phyloP scores from a whole-genome alignment of 2,888 invertebrate genomes.

The Meandrusa payeni region DNA sequence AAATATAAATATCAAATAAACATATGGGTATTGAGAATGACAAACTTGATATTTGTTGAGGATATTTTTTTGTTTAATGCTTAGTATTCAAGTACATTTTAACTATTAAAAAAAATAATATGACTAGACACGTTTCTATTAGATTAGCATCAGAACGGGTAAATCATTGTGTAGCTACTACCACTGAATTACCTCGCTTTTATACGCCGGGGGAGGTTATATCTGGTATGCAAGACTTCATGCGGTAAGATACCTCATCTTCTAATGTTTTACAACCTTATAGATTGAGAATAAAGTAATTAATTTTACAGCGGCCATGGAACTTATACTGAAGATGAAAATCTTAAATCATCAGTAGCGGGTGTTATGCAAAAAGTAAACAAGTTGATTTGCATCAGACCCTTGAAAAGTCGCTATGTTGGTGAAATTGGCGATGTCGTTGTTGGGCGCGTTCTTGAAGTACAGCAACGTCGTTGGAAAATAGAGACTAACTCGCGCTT shows the following conservation, averaged over 20 bases:
- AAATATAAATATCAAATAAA: too few species aligned
- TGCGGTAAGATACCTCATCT: conserved; percentile 84
- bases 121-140: conserved; percentile 82
- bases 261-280: too few species aligned
- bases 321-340: conserved; percentile 92
- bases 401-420: conserved; percentile 93
- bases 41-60: too few species aligned
- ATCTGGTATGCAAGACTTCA: conserved; percentile 89
- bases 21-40: too few species aligned
- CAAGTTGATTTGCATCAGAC: conserved; percentile 94
- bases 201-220: conserved; percentile 95
- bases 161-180: conserved; percentile 77
- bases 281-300: too few species aligned
- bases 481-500: conserved; percentile 95
- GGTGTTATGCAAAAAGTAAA: conserved; percentile 97
- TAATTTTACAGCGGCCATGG: conserved; percentile 92
- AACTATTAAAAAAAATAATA: conserved; percentile 34
- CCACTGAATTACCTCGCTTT: conserved; percentile 82
- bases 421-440: conserved; percentile 98
- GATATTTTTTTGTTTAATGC: too few species aligned
- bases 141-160: conserved; percentile 84
- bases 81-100: too few species aligned
- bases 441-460: conserved; percentile 95
- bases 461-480: conserved; percentile 97
- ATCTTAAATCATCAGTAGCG: conserved; percentile 94